phyloP scores from a whole-genome alignment of 2,113 vertebrate species.

The Calidris pugnax region DNA sequence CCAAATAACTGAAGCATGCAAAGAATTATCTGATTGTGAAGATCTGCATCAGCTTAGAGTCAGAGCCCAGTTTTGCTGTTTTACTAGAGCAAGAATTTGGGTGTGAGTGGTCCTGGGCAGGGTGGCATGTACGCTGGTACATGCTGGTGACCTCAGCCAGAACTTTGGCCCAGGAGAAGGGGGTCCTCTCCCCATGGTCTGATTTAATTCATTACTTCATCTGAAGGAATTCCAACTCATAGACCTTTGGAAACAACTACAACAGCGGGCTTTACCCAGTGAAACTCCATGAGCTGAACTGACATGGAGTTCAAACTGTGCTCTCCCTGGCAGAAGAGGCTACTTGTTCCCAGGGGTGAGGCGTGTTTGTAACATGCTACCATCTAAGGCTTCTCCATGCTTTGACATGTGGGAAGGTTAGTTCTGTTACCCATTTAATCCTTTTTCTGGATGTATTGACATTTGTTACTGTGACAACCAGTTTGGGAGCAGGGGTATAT shows the following conservation, averaged over 20 bases:
- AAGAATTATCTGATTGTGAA: neutral
- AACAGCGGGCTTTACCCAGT: neutral
- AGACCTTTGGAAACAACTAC: neutral
- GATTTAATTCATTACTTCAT: neutral
- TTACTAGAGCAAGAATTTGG: neutral
- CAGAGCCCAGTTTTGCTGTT: neutral
- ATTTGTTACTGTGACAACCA: neutral
- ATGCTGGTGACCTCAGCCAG: neutral
- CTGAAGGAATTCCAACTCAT: neutral
- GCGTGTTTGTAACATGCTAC: neutral
- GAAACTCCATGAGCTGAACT: neutral
- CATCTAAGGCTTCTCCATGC: neutral
- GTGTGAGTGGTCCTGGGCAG: neutral
- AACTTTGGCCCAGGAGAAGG: neutral
- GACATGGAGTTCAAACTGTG: neutral
- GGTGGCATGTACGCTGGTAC: neutral
- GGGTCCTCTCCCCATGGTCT: rapidly evolving
- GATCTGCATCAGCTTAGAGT: neutral
- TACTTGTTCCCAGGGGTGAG: neutral
- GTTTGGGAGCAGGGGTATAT: neutral
- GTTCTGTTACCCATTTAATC: neutral
- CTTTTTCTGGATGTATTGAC: neutral
- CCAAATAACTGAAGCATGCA: neutral
- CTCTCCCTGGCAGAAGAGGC: neutral
- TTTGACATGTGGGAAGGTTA: neutral